phyloP scores from a whole-genome alignment of 1,140 invertebrate genomes.

The Hetaerina americana region DNA sequence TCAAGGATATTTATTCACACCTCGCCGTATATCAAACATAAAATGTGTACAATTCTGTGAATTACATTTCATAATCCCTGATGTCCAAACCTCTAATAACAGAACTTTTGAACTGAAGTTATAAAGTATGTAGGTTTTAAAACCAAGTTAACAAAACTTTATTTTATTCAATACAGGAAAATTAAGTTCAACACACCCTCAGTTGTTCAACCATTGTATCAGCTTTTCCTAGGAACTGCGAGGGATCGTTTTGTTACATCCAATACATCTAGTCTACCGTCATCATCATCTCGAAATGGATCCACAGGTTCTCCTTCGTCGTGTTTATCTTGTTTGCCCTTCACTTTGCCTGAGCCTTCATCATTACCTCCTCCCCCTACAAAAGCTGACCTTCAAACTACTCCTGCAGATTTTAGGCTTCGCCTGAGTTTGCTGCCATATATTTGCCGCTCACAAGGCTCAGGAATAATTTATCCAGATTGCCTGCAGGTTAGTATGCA shows the following conservation, averaged over 20 bases:
- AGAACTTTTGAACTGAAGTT: too few relatives aligned
- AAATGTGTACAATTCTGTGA: too few relatives aligned
- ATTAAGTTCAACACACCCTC: slow-evolving; percentile 60
- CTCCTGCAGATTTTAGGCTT: neutral
- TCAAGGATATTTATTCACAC: too few relatives aligned
- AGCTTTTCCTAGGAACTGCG: slow-evolving; percentile 59
- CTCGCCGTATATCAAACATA: too few relatives aligned
- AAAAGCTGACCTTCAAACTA: neutral
- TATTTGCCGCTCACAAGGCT: slow-evolving; percentile 55
- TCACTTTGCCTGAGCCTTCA: neutral
- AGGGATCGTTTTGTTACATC: slow-evolving; percentile 23
- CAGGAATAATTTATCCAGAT: slow-evolving; percentile 63
- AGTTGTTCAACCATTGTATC: slow-evolving; percentile 58
- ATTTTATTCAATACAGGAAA: slow-evolving; percentile 34
- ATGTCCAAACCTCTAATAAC: too few relatives aligned
- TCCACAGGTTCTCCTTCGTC: neutral
- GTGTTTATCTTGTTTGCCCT: neutral
- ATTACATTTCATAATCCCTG: too few relatives aligned
- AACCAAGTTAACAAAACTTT: too few relatives aligned
- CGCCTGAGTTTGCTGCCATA: neutral
- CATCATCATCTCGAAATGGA: neutral
- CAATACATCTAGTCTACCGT: neutral
- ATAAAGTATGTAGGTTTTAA: too few relatives aligned
- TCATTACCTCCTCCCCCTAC: neutral
- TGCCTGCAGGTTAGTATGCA: slow-evolving; percentile 52